Evolutionary conservation across 2,113 vertebrate species (phyloP).

Genomic region (Eubucco bourcierii): DNA sequence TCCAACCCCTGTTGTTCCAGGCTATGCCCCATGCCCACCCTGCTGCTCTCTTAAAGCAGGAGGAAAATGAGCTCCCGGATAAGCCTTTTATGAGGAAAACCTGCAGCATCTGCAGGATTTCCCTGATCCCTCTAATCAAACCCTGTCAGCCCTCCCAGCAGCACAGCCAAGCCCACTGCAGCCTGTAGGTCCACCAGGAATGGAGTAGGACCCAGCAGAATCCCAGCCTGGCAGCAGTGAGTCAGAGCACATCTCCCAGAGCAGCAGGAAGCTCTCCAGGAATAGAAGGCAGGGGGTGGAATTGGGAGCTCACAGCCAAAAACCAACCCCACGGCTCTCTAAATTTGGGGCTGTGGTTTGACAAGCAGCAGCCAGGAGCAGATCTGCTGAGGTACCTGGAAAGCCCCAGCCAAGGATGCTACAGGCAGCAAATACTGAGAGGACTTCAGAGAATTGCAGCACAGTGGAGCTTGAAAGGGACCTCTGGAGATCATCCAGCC

Average conservation of each 20-base stretch:
- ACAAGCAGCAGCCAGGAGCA: not conserved
- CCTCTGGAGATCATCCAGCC: too few species aligned
- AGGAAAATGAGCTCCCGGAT: constrained; percentile 28
- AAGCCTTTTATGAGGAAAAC: constrained; percentile 42
- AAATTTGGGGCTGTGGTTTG: not conserved
- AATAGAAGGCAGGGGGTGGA: constrained; percentile 50
- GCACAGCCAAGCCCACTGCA: not conserved
- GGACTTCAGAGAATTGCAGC: not conserved
- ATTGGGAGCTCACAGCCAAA: not conserved
- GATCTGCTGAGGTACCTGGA: not conserved
- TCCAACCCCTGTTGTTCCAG: not conserved
- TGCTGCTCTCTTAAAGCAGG: not conserved
- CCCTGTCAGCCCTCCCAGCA: not conserved
- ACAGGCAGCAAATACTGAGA: fast-evolving
- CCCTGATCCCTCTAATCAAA: not conserved
- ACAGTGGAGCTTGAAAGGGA: too few species aligned
- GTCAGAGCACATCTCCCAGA: not conserved
- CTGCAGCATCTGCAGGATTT: constrained; percentile 12
- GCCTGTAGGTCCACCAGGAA: not conserved
- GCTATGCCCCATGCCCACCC: not conserved
- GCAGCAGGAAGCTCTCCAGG: not conserved
- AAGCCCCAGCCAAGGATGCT: not conserved
- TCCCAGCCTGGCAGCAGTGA: not conserved
- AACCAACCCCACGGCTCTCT: not conserved
- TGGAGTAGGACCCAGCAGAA: not conserved